Conservation (phyloP, 2,888 invertebrate species). For the Allacma fusca region DNA sequence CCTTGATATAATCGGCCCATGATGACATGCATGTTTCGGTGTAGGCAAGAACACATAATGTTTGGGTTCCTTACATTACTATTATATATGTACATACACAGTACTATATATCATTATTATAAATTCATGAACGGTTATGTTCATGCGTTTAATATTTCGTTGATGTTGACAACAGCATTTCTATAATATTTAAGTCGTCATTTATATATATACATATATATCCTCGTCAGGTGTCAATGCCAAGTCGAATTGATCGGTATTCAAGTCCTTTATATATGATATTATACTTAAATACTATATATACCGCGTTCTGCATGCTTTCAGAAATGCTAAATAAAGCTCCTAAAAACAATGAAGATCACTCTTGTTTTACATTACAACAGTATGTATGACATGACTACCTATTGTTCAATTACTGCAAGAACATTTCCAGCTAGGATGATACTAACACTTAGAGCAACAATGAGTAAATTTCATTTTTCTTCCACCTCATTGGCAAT, state of each 20-base stretch:
- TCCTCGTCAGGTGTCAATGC: slow-evolving; percentile 6
- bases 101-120: not conserved
- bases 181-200: not conserved
- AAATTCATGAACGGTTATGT: not conserved
- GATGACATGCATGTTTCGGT: slow-evolving; percentile 18
- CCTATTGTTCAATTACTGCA: too few relatives aligned
- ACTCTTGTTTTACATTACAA: too few relatives aligned
- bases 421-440: too few relatives aligned
- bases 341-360: too few relatives aligned
- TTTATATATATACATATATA: not conserved
- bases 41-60: not conserved
- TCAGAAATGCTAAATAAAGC: too few relatives aligned
- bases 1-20: slow-evolving; percentile 38
- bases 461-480: too few relatives aligned
- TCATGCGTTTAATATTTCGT: not conserved
- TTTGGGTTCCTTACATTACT: not conserved
- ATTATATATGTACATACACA: not conserved
- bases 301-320: too few relatives aligned
- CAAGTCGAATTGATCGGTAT: slow-evolving; percentile 11
- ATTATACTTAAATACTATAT: too few relatives aligned
- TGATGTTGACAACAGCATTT: not conserved
- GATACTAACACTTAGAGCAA: too few relatives aligned
- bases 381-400: too few relatives aligned
- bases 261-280: slow-evolving; percentile 5
- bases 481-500: too few relatives aligned